Percentiles rank a stretch among this genome's conserved stretches.
Conservation (phyloP, 2,797 vertebrate genomes). For the Triplophysa bombifrons region DNA sequence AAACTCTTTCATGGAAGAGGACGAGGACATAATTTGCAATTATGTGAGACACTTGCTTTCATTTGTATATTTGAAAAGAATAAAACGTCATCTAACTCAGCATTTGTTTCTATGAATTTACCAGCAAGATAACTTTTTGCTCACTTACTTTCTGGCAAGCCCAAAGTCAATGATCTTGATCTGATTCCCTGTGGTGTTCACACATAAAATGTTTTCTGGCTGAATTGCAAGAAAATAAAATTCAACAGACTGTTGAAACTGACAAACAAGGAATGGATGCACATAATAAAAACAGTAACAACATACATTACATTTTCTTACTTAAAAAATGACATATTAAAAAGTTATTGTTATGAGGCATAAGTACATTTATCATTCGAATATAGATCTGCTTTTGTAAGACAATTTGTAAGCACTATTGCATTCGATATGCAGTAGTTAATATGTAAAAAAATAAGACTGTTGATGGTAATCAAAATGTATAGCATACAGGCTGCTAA, state of each 20-base stretch:
- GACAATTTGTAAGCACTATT: neutral
- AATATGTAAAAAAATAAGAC: neutral
- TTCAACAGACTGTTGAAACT: conserved; percentile 68
- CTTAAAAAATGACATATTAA: neutral
- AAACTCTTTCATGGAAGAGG: conserved; percentile 9
- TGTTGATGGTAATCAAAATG: conserved; percentile 17
- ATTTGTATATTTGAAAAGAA: neutral
- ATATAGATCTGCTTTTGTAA: neutral
- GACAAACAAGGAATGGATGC: neutral
- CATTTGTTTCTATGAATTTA: neutral
- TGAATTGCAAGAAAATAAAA: neutral
- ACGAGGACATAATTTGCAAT: conserved; percentile 18
- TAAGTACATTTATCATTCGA: neutral
- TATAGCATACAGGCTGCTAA: neutral
- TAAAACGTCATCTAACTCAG: neutral
- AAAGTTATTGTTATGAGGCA: neutral
- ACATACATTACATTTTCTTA: neutral
- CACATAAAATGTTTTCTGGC: conserved; percentile 85
- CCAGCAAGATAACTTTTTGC: neutral
- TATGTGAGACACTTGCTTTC: neutral
- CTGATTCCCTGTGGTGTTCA: conserved; percentile 83
- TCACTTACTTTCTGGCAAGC: conserved; percentile 84
- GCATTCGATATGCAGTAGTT: neutral
- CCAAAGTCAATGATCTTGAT: conserved; percentile 93
- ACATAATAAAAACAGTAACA: neutral